A percentile compares a stretch with the other conserved stretches of the same genome.
These are phyloP conservation scores for Nycticryphes semicollaris DNA, from an alignment of 2,113 vertebrate species.

Conservation along the genomic window DNA sequence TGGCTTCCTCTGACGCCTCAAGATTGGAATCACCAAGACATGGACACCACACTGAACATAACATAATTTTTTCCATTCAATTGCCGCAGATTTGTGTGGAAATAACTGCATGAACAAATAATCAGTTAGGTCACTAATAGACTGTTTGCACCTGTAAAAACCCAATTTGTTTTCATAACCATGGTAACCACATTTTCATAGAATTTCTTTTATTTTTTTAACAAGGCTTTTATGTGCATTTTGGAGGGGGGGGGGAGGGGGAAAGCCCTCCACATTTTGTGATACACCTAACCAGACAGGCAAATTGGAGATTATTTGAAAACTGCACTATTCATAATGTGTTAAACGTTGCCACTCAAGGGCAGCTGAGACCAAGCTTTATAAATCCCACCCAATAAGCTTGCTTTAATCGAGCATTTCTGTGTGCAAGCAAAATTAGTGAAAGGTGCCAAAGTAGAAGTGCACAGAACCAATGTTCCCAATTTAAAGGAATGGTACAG, in stretches of 20 bases:
- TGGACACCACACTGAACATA: background rate
- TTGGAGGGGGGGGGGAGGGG: background rate
- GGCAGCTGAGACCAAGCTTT: background rate
- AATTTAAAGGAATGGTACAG: background rate
- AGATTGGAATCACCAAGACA: background rate
- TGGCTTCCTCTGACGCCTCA: background rate
- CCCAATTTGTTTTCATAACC: conserved; percentile 36
- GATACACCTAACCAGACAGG: background rate
- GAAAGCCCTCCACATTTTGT: background rate
- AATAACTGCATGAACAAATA: conserved; percentile 12
- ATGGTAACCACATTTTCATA: conserved; percentile 17
- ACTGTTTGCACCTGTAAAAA: conserved; percentile 40
- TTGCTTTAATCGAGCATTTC: background rate
- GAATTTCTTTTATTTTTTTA: background rate
- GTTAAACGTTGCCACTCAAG: background rate
- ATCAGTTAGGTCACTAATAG: background rate
- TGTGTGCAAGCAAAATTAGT: background rate
- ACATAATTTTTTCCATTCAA: background rate
- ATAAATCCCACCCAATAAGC: background rate
- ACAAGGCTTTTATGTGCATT: background rate
- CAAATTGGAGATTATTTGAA: background rate
- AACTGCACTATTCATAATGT: background rate
- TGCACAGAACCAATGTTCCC: background rate
- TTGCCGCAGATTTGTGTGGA: conserved; percentile 3
- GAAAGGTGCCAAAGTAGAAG: background rate